phyloP scores from a whole-genome alignment of 2,113 vertebrate genomes.

The Aplodontia rufa region DNA sequence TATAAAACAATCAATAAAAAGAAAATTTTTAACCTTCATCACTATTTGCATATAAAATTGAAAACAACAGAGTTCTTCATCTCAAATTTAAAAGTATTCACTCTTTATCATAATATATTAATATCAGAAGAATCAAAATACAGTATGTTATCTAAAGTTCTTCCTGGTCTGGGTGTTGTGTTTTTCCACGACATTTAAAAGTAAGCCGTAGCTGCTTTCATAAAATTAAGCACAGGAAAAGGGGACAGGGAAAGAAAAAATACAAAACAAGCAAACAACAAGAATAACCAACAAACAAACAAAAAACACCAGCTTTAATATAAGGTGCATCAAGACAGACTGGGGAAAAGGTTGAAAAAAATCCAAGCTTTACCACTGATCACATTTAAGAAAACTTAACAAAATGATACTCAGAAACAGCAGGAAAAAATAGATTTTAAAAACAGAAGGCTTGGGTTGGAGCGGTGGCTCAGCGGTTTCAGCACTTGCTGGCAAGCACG shows the following conservation, averaged over 20 bases:
- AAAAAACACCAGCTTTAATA: background rate
- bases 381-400: conserved; percentile 11
- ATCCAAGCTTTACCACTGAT: background rate
- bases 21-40: background rate
- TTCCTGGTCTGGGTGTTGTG: background rate
- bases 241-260: background rate
- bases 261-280: too few species aligned
- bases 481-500: too few species aligned
- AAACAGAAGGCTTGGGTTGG: too few species aligned
- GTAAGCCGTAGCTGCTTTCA: background rate
- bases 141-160: background rate
- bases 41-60: background rate
- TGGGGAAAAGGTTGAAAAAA: background rate
- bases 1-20: background rate
- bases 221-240: background rate
- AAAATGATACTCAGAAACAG: conserved; percentile 35
- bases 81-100: background rate
- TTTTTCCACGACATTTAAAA: background rate
- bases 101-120: background rate
- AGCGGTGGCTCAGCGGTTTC: too few species aligned
- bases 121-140: background rate
- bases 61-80: background rate
- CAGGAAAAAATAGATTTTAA: background rate
- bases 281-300: too few species aligned
- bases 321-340: background rate